A percentile compares a stretch with the other conserved stretches of the same genome.
Conservation (phyloP, 2,888 invertebrate species). For the Meandrusa payeni region DNA sequence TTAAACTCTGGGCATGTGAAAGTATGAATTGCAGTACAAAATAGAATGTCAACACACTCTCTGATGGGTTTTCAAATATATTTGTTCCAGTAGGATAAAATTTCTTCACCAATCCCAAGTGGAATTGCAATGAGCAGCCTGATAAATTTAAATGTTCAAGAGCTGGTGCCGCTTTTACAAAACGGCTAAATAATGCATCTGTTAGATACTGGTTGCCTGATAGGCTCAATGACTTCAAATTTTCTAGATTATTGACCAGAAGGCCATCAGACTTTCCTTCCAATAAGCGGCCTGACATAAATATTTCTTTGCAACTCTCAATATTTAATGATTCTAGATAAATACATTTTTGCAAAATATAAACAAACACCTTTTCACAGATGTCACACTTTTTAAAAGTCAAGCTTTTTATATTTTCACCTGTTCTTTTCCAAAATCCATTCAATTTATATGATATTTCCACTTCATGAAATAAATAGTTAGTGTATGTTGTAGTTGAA, state of each 20-base stretch:
- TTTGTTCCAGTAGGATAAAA: conserved; percentile 81
- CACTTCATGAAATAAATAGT: conserved; percentile 77
- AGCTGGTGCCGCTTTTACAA: conserved; percentile 81
- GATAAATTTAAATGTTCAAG: conserved; percentile 83
- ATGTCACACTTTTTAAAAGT: conserved; percentile 82
- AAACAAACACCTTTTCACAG: conserved; percentile 82
- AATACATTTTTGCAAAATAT: conserved; percentile 78
- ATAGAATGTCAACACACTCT: conserved; percentile 86
- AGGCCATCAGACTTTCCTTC: conserved; percentile 81
- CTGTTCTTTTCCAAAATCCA: conserved; percentile 80
- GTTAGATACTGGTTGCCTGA: conserved; percentile 86
- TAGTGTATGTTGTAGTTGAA: conserved; percentile 62
- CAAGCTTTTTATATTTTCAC: conserved; percentile 77
- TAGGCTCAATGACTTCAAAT: conserved; percentile 81
- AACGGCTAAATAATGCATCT: conserved; percentile 86
- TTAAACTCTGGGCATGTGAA: conserved; percentile 75
- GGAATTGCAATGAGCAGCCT: conserved; percentile 86
- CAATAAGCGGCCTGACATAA: conserved; percentile 87
- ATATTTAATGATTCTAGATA: conserved; percentile 82
- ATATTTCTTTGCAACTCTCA: conserved; percentile 84
- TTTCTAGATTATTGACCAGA: conserved; percentile 63
- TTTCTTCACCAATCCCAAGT: conserved; percentile 83
- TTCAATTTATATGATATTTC: conserved; percentile 74
- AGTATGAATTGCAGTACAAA: conserved; percentile 82
- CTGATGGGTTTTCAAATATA: conserved; percentile 75